These are phyloP conservation scores for Macrosiphum euphorbiae DNA, from an alignment of 2,888 invertebrate species.

Conservation along the genomic window DNA sequence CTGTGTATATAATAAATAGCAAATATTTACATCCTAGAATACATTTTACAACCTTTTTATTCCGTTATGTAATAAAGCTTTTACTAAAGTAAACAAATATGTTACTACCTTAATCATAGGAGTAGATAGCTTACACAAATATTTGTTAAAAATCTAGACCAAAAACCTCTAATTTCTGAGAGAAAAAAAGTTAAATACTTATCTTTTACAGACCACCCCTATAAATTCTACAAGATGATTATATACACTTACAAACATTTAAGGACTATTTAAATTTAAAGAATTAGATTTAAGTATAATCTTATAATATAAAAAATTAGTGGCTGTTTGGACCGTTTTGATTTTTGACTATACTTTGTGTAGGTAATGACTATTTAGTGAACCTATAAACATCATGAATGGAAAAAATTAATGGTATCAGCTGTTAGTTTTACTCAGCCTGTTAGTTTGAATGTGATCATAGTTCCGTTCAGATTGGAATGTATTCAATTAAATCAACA, in stretches of 20 bases:
- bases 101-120: slow-evolving; percentile 6
- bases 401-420: background rate
- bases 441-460: background rate
- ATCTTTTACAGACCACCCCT: background rate
- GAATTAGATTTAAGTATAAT: background rate
- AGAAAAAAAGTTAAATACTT: background rate
- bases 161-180: background rate
- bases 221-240: background rate
- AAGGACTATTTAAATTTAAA: background rate
- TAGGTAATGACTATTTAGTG: background rate
- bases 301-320: background rate
- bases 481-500: background rate
- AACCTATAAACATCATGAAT: background rate
- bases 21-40: slow-evolving; percentile 25
- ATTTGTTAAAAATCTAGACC: background rate
- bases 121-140: background rate
- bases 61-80: background rate
- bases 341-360: background rate
- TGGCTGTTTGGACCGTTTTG: background rate
- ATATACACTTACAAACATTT: background rate
- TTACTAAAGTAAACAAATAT: slow-evolving; percentile 21
- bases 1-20: background rate
- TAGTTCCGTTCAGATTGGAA: background rate
- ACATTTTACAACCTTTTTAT: background rate
- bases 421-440: background rate